These are phyloP conservation scores for Darevskia mixta DNA, from an alignment of 2,797 vertebrate genomes.

Conservation along the genomic window DNA sequence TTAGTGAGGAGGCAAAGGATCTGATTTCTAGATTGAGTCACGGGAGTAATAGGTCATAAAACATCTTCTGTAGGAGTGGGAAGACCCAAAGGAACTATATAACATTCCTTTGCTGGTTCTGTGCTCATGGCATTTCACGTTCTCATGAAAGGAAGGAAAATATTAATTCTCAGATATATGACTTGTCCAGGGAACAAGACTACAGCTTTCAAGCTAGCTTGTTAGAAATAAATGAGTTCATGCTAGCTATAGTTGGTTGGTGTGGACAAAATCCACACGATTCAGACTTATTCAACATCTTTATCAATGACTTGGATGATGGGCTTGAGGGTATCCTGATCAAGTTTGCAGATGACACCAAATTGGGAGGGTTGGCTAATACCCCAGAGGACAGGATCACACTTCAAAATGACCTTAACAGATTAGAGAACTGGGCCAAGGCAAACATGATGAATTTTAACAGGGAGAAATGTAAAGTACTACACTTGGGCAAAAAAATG, in stretches of 20 bases:
- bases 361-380: too few relatives aligned
- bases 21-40: not conserved
- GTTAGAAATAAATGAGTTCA: not conserved
- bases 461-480: too few relatives aligned
- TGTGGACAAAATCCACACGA: not conserved
- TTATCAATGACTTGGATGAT: too few relatives aligned
- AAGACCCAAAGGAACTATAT: not conserved
- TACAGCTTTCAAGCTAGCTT: not conserved
- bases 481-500: too few relatives aligned
- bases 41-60: not conserved
- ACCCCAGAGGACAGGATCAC: too few relatives aligned
- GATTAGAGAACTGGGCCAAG: too few relatives aligned
- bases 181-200: not conserved
- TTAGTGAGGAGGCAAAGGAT: not conserved
- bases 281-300: too few relatives aligned
- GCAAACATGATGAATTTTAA: too few relatives aligned
- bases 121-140: not conserved
- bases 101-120: not conserved
- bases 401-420: too few relatives aligned
- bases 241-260: not conserved
- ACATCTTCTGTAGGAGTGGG: not conserved
- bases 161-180: not conserved
- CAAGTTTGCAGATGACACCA: too few relatives aligned
- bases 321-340: too few relatives aligned
- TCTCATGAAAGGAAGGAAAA: not conserved